Conservation (phyloP, 2,797 vertebrate species). For the Melanotaenia boesemani region DNA sequence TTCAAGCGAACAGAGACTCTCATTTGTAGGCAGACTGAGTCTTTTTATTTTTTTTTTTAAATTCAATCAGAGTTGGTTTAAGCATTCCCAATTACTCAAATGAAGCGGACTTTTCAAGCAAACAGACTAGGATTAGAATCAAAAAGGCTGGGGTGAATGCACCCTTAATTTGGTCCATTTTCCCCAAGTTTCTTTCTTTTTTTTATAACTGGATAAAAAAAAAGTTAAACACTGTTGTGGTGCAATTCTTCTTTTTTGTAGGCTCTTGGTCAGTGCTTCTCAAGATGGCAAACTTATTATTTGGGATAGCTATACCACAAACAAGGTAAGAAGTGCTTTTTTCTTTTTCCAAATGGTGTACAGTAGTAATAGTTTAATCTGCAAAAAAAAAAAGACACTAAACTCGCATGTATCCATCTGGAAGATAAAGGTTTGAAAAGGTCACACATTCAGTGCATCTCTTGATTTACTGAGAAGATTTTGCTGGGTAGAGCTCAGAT, state of each 20-base stretch:
- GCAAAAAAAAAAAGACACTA: neutral
- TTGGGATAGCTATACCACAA: constrained; percentile 99
- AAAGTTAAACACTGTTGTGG: neutral
- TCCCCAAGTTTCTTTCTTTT: no score
- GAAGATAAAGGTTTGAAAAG: constrained; percentile 47
- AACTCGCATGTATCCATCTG: constrained; percentile 1
- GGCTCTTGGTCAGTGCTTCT: constrained; percentile 98
- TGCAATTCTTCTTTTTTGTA: constrained; percentile 56
- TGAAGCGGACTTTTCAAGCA: no score
- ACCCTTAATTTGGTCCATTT: no score
- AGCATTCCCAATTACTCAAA: no score
- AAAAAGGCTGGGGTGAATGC: no score
- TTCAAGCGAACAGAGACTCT: no score
- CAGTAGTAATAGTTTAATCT: neutral
- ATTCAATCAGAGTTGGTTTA: no score
- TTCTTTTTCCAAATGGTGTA: neutral
- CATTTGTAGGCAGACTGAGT: no score
- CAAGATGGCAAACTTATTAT: constrained; percentile 99
- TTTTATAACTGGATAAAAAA: no score
- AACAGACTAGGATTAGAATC: no score
- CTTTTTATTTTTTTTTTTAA: no score
- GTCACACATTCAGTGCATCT: constrained; percentile 30
- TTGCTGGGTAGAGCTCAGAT: constrained; percentile 37
- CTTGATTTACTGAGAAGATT: constrained; percentile 20
- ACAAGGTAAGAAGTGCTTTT: constrained; percentile 87